Base-by-base conservation (phyloP, 1,140 invertebrate species). In the Odontomachus brunneus region DNA sequence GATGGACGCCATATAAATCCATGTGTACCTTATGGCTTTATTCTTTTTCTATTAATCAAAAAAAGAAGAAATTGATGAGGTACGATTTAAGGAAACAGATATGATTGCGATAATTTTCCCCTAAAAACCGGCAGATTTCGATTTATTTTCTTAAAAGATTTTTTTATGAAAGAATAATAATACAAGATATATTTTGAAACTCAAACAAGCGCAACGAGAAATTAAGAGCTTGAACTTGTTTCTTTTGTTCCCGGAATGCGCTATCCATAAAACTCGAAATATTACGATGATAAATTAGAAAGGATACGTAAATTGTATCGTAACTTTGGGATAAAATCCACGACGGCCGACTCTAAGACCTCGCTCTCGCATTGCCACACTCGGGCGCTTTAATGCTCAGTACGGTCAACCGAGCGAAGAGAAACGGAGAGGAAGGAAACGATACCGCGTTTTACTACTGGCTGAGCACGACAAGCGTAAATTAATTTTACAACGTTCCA, bases 401-500 rank as follows among this genome's bases (percentile, higher is more conserved):
- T 19, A 84, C 73, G 51, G 53, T 74, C 82, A 63, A 74, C 82
- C 57, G 53, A 69, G 82, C 82, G 84, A 51, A 69, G 29, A 76
- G 55, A 67, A 72, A 75, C 51, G 76, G 74, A 48, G 65, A 72
- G 80, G 65, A 82, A 74, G 72, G 75, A 76, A 87, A 81, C 71
- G 63, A 87, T 73, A 76, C 67, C 65, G 57, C 59, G 83, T 72
- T 87, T 83, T 67, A 81, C 59, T 65, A 67, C 74, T 80, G 82
- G 74, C 80, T 62, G 65, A 76, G 49, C 82, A 84, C 73, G 69
- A 84, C 83, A 76, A 83, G 83, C 73, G 66, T 78, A 83, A 85
- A 85, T 85, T 85, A 78, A 87, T 85, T 83, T 83, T 57, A 85
- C 72, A 83, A 49, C 72, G 48, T 83, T 72, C 49, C 66, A 51